phyloP scores from a whole-genome alignment of 2,888 invertebrate species.

The Napeogenes sylphis region DNA sequence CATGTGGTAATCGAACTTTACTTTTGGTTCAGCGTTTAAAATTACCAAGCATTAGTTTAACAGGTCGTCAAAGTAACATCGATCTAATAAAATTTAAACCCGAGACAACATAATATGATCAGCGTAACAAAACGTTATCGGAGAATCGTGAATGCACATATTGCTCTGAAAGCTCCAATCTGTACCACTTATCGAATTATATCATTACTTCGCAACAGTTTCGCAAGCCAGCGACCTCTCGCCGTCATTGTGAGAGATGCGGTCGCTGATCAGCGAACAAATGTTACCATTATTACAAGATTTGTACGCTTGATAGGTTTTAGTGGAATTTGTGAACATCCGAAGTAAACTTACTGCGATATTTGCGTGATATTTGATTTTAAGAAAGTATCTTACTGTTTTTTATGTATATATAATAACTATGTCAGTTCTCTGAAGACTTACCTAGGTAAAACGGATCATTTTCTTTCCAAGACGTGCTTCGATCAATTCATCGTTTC shows the following conservation, averaged over 20 bases:
- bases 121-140: neutral
- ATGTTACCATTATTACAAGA: neutral
- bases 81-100: too few species aligned
- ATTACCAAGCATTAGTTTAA: too few species aligned
- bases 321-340: too few species aligned
- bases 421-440: conserved; percentile 1
- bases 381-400: neutral
- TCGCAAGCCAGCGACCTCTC: conserved; percentile 17
- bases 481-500: neutral
- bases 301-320: too few species aligned
- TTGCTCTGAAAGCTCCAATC: conserved; percentile 13
- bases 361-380: neutral
- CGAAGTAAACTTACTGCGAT: neutral
- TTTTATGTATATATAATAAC: neutral
- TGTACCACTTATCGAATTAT: conserved; percentile 10
- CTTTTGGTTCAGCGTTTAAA: too few species aligned
- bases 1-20: too few species aligned
- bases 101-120: neutral
- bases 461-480: conserved; percentile 18
- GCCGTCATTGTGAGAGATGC: conserved; percentile 12
- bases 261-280: neutral
- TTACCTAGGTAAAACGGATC: conserved; percentile 9
- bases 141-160: conserved; percentile 10
- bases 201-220: conserved; percentile 8
- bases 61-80: too few species aligned